phyloP scores from a whole-genome alignment of 2,113 vertebrate species.

The Nannospalax galili region DNA sequence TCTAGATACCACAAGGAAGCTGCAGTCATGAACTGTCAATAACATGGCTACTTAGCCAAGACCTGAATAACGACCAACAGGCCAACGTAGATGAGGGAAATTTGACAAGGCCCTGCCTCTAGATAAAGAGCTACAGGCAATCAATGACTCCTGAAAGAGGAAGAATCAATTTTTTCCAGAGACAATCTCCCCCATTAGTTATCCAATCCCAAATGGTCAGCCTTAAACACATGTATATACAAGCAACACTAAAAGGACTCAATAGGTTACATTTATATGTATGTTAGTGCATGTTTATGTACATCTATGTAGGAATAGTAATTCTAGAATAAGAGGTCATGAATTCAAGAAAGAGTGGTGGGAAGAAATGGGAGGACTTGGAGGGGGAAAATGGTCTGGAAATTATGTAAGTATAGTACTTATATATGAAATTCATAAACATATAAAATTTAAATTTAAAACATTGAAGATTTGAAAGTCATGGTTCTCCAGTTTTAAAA shows the following conservation, averaged over 20 bases:
- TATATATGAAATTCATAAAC: neutral
- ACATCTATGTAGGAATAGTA: neutral
- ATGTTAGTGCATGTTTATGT: neutral
- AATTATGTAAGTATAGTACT: neutral
- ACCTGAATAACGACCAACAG: neutral
- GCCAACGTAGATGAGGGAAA: neutral
- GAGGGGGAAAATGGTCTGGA: neutral
- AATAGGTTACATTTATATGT: no score
- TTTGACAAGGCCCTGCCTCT: neutral
- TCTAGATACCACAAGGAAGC: neutral
- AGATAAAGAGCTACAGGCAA: neutral
- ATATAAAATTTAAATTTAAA: neutral
- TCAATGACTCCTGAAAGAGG: neutral
- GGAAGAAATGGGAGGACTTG: neutral
- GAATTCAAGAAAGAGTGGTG: neutral
- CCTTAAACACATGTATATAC: neutral
- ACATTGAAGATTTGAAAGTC: slow-evolving; percentile 13
- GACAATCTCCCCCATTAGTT: neutral
- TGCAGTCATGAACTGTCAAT: neutral
- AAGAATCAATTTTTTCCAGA: neutral
- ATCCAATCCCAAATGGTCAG: no score
- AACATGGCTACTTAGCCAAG: neutral
- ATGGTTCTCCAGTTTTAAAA: neutral
- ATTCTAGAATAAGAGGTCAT: no score
- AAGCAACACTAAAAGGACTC: neutral